Percentiles rank a stretch among this genome's conserved stretches.
Evolutionary conservation across 2,888 invertebrate genomes (phyloP).

Genomic region (Myopa testacea): DNA sequence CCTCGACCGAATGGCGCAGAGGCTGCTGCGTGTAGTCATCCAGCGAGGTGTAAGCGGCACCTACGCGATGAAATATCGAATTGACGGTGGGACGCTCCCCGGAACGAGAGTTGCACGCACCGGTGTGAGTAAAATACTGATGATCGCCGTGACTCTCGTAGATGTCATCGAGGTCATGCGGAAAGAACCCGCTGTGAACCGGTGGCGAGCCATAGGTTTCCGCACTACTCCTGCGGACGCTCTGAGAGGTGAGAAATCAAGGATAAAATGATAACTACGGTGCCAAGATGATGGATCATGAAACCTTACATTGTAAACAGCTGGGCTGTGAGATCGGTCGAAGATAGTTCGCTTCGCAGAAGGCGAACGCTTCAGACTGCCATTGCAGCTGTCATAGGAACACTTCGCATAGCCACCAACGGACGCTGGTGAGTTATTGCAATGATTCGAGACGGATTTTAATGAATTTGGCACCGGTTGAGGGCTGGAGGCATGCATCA

Average conservation of each 20-base stretch:
- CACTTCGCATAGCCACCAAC: constrained; percentile 53
- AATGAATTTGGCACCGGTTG: constrained; percentile 65
- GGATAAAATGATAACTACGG: not conserved
- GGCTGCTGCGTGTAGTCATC: constrained; percentile 60
- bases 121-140: constrained; percentile 68
- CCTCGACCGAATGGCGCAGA: constrained; percentile 51
- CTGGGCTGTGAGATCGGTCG: constrained; percentile 66
- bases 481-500: constrained; percentile 61
- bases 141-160: constrained; percentile 66
- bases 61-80: constrained; percentile 66
- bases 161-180: constrained; percentile 68
- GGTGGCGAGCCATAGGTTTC: constrained; percentile 61
- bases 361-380: constrained; percentile 57
- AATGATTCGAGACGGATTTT: constrained; percentile 60
- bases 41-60: constrained; percentile 59
- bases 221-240: constrained; percentile 60
- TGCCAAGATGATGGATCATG: too few relatives aligned
- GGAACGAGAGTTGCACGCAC: constrained; percentile 55
- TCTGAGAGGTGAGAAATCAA: constrained; percentile 51
- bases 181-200: constrained; percentile 62
- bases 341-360: constrained; percentile 59
- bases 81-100: constrained; percentile 64
- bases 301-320: constrained; percentile 62
- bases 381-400: constrained; percentile 61
- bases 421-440: constrained; percentile 59